Evolutionary conservation across 2,797 vertebrate genomes (phyloP).

Genomic region (Acrocephalus scirpaceus): DNA sequence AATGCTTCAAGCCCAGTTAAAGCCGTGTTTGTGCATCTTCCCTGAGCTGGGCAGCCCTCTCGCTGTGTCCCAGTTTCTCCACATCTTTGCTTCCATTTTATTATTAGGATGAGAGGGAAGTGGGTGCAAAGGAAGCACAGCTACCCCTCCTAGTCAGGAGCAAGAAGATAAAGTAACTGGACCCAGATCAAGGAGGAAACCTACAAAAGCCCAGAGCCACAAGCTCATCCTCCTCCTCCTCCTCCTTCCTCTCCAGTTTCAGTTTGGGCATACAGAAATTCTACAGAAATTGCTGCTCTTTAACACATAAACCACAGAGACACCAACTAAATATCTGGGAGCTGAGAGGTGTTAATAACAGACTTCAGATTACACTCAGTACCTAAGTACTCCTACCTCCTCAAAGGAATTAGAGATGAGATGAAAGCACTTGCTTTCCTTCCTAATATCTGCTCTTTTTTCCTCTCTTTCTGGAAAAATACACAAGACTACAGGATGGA

Average conservation of each 20-base stretch:
- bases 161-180: neutral
- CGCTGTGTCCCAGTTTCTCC: neutral
- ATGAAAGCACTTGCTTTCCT: neutral
- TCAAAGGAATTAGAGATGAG: neutral
- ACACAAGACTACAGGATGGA: neutral
- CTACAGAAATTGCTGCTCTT: neutral
- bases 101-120: neutral
- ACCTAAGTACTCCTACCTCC: neutral
- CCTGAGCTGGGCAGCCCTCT: constrained; percentile 1
- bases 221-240: neutral
- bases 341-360: neutral
- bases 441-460: neutral
- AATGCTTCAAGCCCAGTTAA: neutral
- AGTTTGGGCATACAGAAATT: neutral
- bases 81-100: neutral
- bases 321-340: neutral
- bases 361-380: neutral
- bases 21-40: neutral
- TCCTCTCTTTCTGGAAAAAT: neutral
- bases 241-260: neutral
- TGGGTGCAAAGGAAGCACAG: neutral
- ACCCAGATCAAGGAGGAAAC: neutral
- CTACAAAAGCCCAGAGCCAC: neutral
- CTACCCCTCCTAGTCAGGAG: neutral
- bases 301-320: neutral